Evolutionary conservation across 2,113 vertebrate genomes (phyloP), one percentile per base, ranked within the genome.

Genomic region (Sciurus niger): DNA sequence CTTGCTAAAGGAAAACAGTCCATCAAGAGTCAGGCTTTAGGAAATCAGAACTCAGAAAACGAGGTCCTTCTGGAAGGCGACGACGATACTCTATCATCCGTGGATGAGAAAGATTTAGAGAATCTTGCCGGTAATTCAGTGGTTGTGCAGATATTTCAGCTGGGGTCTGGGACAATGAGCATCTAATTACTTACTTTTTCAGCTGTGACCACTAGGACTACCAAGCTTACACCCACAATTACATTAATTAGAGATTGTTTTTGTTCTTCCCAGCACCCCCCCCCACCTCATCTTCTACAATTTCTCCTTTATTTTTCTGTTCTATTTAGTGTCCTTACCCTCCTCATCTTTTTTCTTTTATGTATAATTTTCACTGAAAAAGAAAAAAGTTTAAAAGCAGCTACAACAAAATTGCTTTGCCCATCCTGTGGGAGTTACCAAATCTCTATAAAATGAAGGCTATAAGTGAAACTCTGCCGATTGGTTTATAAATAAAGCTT

Each of bases 61-160:
- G 99, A 99, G 98, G 96, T 99, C 63, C 98, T 99, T 73, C 96
- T 99, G 96, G 99, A 99, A 95, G 99, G 98, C 3, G 99, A 99
- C 51, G 99, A 99, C 8, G 99, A 99, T 98, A 99, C 99, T 76
- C 98, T 99, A 97, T 99, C 99, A 92, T 99, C 99, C 94, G 98
- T 99, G 93, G 99, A 99, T 85, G 99, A 99, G 96, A 99, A 99
- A 98, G 99, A 99, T 97, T 98, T 99, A 98, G 99, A 99, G 98
- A 99, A 99, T 98, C 95, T 99, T 96, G 98, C 99, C 68, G 99
- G 99, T 99, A 99, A 68, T 96, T 94, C 97, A 97, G 30, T 94
- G 96, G 37, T 97, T 93, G 48, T 51, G 43, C 37, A 67, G 97
- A 0, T 91, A 97, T 97, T 98, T 97, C 79, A 55, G 77, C 85